Evolutionary conservation across 2,113 vertebrate genomes (phyloP).

Genomic region (Melanerpes formicivorus): DNA sequence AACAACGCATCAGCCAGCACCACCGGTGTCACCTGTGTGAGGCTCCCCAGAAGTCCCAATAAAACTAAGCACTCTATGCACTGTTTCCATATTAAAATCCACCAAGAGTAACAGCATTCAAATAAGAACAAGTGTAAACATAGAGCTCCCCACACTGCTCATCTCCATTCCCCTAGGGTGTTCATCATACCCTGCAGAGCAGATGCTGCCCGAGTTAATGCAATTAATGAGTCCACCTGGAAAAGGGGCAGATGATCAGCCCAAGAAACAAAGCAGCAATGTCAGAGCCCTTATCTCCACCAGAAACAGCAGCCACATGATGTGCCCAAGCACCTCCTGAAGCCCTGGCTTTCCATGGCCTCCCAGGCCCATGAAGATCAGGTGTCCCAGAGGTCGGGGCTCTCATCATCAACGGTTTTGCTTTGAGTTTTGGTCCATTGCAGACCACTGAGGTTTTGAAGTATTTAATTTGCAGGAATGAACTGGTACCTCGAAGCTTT

Average conservation of each 20-base stretch:
- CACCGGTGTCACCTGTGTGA: not conserved
- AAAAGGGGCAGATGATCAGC: not conserved
- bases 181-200: not conserved
- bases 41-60: not conserved
- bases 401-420: not conserved
- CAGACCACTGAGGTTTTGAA: not conserved
- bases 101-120: not conserved
- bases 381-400: not conserved
- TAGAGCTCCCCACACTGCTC: not conserved
- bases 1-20: not conserved
- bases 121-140: not conserved
- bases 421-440: not conserved
- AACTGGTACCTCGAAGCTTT: not conserved
- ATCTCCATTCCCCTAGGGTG: not conserved
- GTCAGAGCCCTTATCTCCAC: not conserved
- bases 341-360: not conserved
- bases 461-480: not conserved
- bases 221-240: constrained; percentile 52
- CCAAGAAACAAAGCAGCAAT: not conserved
- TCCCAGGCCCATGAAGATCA: not conserved
- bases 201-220: constrained; percentile 16
- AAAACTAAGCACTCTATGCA: not conserved
- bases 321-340: fast-evolving
- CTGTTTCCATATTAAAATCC: not conserved
- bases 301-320: not conserved